Conservation (phyloP, 2,797 vertebrate species). For the Anniella stebbinsi region DNA sequence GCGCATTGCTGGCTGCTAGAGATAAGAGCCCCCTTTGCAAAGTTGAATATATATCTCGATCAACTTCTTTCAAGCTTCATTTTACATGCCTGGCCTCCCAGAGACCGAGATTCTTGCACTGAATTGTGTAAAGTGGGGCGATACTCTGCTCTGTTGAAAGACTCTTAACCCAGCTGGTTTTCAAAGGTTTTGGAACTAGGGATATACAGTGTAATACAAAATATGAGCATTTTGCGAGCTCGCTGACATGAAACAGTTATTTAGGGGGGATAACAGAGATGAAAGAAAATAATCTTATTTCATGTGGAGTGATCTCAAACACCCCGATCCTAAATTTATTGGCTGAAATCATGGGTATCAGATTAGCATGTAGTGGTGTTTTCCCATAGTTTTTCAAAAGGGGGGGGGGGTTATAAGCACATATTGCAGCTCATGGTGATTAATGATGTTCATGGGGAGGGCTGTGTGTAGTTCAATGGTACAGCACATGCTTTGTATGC, state of each 20-base stretch:
- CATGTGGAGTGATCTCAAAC: slow-evolving; percentile 36
- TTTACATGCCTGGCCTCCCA: slow-evolving; percentile 58
- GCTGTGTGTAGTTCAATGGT: no score
- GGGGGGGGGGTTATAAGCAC: background rate
- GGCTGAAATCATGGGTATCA: no score
- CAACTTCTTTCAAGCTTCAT: slow-evolving; percentile 60
- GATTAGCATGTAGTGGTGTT: no score
- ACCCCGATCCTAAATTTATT: slow-evolving; percentile 49
- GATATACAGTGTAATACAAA: slow-evolving; percentile 28
- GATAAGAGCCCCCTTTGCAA: slow-evolving; percentile 71
- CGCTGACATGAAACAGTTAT: slow-evolving; percentile 1
- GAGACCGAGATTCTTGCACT: slow-evolving; percentile 60
- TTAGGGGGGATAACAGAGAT: slow-evolving; percentile 33
- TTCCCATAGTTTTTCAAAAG: background rate
- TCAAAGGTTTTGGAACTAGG: slow-evolving; percentile 48
- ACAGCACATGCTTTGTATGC: no score
- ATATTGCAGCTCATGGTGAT: background rate
- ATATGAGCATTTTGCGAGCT: background rate
- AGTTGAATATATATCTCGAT: slow-evolving; percentile 65
- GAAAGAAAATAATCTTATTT: slow-evolving; percentile 35
- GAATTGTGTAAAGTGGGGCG: slow-evolving; percentile 49
- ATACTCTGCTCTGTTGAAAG: slow-evolving; percentile 52
- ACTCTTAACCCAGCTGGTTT: slow-evolving; percentile 53
- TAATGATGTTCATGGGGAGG: background rate
- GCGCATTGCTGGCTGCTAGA: slow-evolving; percentile 48